phyloP scores from a whole-genome alignment of 2,797 vertebrate genomes.

The Rhincodon typus region DNA sequence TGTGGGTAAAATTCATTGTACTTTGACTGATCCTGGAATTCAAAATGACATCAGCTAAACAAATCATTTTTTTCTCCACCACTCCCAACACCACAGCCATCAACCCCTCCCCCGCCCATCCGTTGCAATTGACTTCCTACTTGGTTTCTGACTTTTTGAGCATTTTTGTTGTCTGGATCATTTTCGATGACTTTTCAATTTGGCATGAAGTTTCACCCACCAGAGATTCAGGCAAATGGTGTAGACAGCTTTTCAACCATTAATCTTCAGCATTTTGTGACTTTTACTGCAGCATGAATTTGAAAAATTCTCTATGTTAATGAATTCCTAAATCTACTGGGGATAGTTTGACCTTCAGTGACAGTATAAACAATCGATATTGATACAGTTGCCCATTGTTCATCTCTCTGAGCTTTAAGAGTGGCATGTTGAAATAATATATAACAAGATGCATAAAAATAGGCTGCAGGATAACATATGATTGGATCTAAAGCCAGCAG shows the following conservation, averaged over 20 bases:
- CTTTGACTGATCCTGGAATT: slow-evolving; percentile 39
- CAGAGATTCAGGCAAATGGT: slow-evolving; percentile 11
- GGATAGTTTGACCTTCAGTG: not conserved
- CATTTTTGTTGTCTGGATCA: not conserved
- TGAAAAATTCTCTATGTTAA: not conserved
- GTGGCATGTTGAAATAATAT: not conserved
- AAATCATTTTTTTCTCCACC: not conserved
- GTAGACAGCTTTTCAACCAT: not conserved
- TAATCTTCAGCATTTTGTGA: not conserved
- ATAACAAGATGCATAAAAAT: not conserved
- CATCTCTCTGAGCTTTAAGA: not conserved
- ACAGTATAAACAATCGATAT: not conserved
- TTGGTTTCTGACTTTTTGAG: not conserved
- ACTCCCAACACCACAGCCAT: not conserved
- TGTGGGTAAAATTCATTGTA: slow-evolving; percentile 14
- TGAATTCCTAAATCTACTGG: not conserved
- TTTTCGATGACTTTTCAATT: not conserved
- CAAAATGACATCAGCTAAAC: not conserved
- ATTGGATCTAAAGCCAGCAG: not conserved
- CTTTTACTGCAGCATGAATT: not conserved
- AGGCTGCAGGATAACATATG: not conserved
- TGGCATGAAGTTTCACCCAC: not conserved
- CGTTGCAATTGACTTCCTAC: not conserved
- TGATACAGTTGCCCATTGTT: not conserved
- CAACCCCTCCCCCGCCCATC: not conserved